Conservation (phyloP, 2,888 invertebrate species). For the Ormyrus rosae region DNA sequence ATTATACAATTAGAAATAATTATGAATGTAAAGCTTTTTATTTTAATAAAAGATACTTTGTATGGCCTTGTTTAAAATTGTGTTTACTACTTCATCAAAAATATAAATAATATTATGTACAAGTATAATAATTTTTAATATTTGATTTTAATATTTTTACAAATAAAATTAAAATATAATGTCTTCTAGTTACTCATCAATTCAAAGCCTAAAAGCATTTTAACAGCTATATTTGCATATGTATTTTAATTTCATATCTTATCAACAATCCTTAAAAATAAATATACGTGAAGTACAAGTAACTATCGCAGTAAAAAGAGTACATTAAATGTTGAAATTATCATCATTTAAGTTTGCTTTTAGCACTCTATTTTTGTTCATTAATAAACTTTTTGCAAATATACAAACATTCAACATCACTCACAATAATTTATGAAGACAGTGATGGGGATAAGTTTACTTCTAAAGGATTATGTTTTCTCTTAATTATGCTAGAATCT, state of each 20-base stretch:
- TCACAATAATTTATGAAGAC: slow-evolving; percentile 58
- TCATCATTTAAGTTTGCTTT: slow-evolving; percentile 13
- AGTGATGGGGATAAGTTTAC: slow-evolving; percentile 73
- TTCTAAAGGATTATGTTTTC: slow-evolving; percentile 71
- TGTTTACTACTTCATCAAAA: background rate
- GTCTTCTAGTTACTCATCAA: background rate
- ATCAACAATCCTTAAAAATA: background rate
- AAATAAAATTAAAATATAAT: slow-evolving; percentile 2
- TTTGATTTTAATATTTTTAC: background rate
- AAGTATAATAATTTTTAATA: background rate
- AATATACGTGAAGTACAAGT: background rate
- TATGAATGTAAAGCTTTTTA: slow-evolving; percentile 12
- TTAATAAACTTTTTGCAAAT: slow-evolving; percentile 30
- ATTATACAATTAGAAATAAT: slow-evolving; percentile 8
- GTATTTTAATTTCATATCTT: too few species aligned
- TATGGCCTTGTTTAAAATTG: background rate
- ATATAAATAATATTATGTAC: background rate
- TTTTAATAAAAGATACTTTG: too few species aligned
- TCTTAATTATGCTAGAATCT: slow-evolving; percentile 60
- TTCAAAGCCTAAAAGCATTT: too few species aligned
- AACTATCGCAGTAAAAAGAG: background rate
- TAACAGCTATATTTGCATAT: too few species aligned
- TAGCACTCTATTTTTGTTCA: background rate
- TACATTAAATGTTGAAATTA: background rate
- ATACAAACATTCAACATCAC: slow-evolving; percentile 26